Evolutionary conservation across 2,797 vertebrate genomes (phyloP).

Genomic region (Echeneis naucrates): DNA sequence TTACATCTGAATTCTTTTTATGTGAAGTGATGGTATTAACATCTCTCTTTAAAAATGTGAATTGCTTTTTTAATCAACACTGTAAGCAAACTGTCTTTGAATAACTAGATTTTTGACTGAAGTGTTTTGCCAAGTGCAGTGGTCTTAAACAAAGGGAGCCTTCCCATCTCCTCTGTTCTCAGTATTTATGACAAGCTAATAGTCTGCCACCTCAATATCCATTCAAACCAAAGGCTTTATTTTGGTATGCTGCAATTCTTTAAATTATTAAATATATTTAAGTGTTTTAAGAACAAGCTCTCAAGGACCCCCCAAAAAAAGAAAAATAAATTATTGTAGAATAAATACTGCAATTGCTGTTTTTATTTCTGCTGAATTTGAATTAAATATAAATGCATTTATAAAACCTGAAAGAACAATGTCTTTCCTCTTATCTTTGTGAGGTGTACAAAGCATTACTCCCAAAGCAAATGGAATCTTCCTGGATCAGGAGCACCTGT

Average conservation of each 20-base stretch:
- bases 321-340: neutral
- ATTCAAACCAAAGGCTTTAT: too few relatives aligned
- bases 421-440: neutral
- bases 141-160: neutral
- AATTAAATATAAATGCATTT: constrained; percentile 26
- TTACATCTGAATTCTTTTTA: constrained; percentile 14
- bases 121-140: too few relatives aligned
- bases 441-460: neutral
- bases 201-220: neutral
- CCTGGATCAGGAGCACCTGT: constrained; percentile 16
- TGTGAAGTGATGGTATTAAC: constrained; percentile 12
- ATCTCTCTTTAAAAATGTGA: neutral
- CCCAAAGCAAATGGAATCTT: neutral
- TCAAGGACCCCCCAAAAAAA: neutral
- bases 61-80: neutral
- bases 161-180: neutral
- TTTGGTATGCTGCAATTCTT: neutral
- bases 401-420: neutral
- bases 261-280: neutral
- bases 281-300: neutral
- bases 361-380: constrained; percentile 31
- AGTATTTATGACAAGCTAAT: constrained; percentile 16
- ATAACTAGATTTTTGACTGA: neutral
- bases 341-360: constrained; percentile 10
- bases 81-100: constrained; percentile 9